Percentiles rank a stretch among this genome's conserved stretches.
phyloP scores from a whole-genome alignment of 2,797 vertebrate species.

The Schizothorax lantsangensis region DNA sequence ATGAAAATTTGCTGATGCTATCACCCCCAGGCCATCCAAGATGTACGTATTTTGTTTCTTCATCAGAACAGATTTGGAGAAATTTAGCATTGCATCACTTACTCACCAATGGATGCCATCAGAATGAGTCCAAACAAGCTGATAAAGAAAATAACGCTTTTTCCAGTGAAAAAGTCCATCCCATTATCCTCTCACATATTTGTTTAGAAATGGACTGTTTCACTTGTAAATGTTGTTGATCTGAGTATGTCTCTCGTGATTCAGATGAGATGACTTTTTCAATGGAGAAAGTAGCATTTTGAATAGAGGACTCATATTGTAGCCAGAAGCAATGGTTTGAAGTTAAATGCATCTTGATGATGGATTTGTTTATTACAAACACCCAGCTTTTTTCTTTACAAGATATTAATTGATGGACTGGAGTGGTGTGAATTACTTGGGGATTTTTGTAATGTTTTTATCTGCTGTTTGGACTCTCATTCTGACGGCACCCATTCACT shows the following conservation, averaged over 20 bases:
- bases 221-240: too few relatives aligned
- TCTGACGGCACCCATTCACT: background rate
- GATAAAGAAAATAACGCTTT: too few relatives aligned
- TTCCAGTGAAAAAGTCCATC: too few relatives aligned
- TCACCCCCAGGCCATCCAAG: background rate
- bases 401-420: background rate
- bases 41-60: background rate
- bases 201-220: too few relatives aligned
- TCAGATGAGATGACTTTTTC: background rate
- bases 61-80: background rate
- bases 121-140: background rate
- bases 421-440: too few relatives aligned
- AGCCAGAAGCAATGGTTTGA: background rate
- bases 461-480: background rate
- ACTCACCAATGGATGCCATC: background rate
- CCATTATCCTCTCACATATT: too few relatives aligned
- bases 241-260: background rate
- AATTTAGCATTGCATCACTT: background rate
- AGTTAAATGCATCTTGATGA: background rate
- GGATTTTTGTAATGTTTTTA: background rate
- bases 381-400: background rate
- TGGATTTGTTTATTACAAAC: background rate
- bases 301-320: background rate
- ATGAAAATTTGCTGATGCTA: background rate
- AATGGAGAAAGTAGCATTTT: background rate